These are phyloP conservation scores for Eupithecia exiguata DNA, from an alignment of 2,888 invertebrate genomes.

Conservation along the genomic window DNA sequence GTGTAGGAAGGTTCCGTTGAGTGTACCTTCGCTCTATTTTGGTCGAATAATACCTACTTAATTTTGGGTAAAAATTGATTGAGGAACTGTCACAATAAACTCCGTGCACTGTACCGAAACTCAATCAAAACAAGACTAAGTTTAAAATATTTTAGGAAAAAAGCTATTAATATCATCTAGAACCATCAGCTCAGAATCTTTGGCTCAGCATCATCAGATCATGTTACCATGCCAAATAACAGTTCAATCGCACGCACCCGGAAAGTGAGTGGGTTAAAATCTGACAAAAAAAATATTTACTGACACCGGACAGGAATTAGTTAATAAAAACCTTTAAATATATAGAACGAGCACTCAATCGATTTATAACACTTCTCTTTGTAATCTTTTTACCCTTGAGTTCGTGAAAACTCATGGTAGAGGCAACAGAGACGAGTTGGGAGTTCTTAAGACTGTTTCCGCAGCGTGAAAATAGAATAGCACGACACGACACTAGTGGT, in stretches of 20 bases:
- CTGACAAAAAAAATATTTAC: neutral
- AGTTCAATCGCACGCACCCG: too few species aligned
- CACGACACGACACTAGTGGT: slow-evolving; percentile 53
- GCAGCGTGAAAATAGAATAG: slow-evolving; percentile 56
- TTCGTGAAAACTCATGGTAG: slow-evolving; percentile 4
- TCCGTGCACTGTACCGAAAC: neutral
- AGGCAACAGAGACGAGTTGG: slow-evolving; percentile 49
- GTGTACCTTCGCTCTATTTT: neutral
- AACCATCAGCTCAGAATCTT: neutral
- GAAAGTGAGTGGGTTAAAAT: too few species aligned
- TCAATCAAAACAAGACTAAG: neutral
- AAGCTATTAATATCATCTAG: neutral
- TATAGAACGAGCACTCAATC: neutral
- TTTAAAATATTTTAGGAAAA: neutral
- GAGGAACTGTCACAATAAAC: neutral
- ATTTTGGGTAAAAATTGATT: neutral
- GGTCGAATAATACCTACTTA: neutral
- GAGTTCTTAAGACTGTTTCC: slow-evolving; percentile 46
- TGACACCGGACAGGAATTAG: neutral
- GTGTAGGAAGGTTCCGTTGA: neutral
- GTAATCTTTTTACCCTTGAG: neutral
- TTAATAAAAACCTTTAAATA: neutral
- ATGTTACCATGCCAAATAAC: too few species aligned
- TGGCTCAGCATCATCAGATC: neutral
- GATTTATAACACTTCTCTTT: neutral